Evolutionary conservation across 2,797 vertebrate genomes (phyloP).

Genomic region (Myotis vivesi): DNA sequence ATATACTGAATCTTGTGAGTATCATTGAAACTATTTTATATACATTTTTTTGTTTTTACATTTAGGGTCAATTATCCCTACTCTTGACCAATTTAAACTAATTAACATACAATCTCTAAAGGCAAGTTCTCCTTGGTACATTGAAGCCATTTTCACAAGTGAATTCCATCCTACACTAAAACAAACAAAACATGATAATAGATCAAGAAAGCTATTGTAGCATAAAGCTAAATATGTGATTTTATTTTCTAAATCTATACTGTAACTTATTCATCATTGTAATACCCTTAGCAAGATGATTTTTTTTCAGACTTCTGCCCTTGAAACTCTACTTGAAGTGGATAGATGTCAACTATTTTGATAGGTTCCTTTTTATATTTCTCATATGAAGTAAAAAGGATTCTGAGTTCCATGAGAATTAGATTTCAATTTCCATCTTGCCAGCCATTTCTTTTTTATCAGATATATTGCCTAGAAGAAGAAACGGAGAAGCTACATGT

Average conservation of each 20-base stretch:
- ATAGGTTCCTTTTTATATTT: neutral
- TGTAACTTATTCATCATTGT: neutral
- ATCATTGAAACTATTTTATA: neutral
- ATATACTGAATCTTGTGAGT: neutral
- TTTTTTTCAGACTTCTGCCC: neutral
- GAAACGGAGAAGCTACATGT: neutral
- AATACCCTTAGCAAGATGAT: neutral
- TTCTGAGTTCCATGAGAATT: neutral
- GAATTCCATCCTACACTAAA: neutral
- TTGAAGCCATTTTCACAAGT: neutral
- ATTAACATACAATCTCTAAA: neutral
- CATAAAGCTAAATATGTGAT: neutral
- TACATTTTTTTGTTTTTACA: neutral
- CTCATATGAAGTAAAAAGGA: neutral
- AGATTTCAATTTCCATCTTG: neutral
- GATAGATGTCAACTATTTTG: neutral
- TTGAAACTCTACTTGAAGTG: neutral
- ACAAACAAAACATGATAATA: neutral
- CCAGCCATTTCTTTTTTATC: neutral
- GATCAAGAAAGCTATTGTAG: neutral
- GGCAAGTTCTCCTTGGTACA: neutral
- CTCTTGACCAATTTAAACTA: neutral
- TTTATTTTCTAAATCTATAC: neutral
- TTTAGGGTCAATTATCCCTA: neutral
- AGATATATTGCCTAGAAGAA: neutral